Evolutionary conservation across 2,888 invertebrate species (phyloP).

Genomic region (Aricia artaxerxes): DNA sequence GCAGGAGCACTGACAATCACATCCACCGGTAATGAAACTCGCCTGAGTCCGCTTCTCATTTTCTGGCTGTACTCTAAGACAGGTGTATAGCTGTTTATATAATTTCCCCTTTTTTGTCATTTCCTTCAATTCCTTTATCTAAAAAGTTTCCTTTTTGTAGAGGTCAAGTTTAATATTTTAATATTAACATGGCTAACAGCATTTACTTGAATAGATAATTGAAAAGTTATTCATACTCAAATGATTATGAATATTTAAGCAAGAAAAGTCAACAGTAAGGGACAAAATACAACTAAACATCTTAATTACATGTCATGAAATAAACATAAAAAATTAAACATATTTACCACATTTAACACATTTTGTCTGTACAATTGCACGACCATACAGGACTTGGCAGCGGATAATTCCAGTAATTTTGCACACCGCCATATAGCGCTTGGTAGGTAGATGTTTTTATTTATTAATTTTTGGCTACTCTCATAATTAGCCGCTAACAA

Average conservation of each 20-base stretch:
- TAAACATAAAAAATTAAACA: slow-evolving; percentile 15
- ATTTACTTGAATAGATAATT: not conserved
- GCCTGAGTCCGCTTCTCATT: slow-evolving; percentile 66
- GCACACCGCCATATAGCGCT: slow-evolving; percentile 76
- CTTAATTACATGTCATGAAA: slow-evolving; percentile 9
- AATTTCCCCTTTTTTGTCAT: slow-evolving; percentile 64
- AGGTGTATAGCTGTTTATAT: slow-evolving; percentile 60
- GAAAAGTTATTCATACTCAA: not conserved
- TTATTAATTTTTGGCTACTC: slow-evolving; percentile 61
- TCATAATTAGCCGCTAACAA: slow-evolving; percentile 68
- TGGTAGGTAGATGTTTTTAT: slow-evolving; percentile 68
- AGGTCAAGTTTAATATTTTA: too few relatives aligned
- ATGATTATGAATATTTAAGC: too few relatives aligned
- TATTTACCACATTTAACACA: slow-evolving; percentile 60
- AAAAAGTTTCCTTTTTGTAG: slow-evolving; percentile 38
- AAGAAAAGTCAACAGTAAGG: not conserved
- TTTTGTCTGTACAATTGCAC: slow-evolving; percentile 68
- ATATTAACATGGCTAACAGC: not conserved
- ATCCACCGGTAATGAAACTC: slow-evolving; percentile 43
- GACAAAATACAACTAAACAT: not conserved
- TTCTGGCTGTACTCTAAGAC: slow-evolving; percentile 55
- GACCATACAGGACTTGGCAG: slow-evolving; percentile 70
- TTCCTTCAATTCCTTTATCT: slow-evolving; percentile 66
- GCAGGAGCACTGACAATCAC: slow-evolving; percentile 60
- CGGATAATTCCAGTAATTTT: slow-evolving; percentile 66